Percentiles rank a stretch among this genome's conserved stretches.
Conservation (phyloP, 30 jellyfish, hydroid and myxozoan genomes). For the Mastigias papua region DNA sequence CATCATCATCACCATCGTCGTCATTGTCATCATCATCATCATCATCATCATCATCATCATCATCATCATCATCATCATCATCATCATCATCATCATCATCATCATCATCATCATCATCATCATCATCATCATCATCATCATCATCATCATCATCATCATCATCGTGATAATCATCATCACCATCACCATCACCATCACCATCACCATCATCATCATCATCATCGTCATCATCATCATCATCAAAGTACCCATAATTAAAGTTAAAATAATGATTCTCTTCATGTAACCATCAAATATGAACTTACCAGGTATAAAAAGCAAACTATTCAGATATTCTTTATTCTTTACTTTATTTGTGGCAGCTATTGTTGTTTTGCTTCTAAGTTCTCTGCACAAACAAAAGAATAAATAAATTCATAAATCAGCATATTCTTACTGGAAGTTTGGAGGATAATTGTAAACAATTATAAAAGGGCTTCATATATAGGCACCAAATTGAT, state of each 20-base stretch:
- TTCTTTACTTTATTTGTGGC: constrained; percentile 75
- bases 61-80: not conserved
- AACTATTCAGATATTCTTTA: constrained; percentile 74
- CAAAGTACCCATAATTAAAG: not conserved
- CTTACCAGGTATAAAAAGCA: constrained; percentile 55
- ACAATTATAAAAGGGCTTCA: too few relatives aligned
- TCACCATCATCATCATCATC: constrained; percentile 9
- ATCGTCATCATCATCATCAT: constrained; percentile 16
- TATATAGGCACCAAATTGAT: too few relatives aligned
- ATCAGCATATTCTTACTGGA: too few relatives aligned
- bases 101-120: constrained; percentile 9
- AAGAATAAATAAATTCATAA: too few relatives aligned
- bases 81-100: constrained; percentile 4
- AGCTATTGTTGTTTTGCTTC: constrained; percentile 79
- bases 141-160: constrained; percentile 19
- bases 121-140: constrained; percentile 18
- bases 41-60: not conserved
- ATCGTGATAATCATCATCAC: constrained; percentile 12
- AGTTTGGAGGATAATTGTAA: too few relatives aligned
- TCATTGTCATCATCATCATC: too few relatives aligned
- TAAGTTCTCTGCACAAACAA: constrained; percentile 48
- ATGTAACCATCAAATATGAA: not conserved
- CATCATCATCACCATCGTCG: too few relatives aligned
- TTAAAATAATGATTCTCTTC: not conserved
- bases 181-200: not conserved